Evolutionary conservation across 2,113 vertebrate genomes (phyloP), one percentile per base, ranked within the genome.

Genomic region (Zosterops hypoxanthus): DNA sequence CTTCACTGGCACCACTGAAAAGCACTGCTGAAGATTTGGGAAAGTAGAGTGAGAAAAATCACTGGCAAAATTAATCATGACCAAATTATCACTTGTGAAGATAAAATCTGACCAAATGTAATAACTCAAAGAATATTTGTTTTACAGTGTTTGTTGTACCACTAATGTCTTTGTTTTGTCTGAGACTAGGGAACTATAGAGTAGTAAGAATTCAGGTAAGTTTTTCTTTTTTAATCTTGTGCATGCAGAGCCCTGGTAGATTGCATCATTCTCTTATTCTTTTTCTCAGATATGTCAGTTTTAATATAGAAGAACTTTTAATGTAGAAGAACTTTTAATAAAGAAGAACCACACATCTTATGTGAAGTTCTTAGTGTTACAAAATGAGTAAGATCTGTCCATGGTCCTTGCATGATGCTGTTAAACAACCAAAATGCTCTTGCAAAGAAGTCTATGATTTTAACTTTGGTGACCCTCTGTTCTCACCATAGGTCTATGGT

Each of bases 331-430:
- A 22, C 15, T 46, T 77, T 47, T 47, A 47, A 47, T 47, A 47
- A 47, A 23, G 46, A 23, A 47, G 46, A 47, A 47, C 20, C 46
- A 21, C n/a, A 46, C 6, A 9, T 57, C 15, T 57, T 22, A 20
- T 23, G 9, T 59, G n/a, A 59, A 59, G 23, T 59, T 59, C 57
- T 59, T 59, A 25, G 14, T 59, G 23, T 34, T 34, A 34, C 5
- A 1, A 60, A 77, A 75, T 65, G 18, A 75, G 11, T 29, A 91
- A 94, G 96, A 97, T 93, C 96, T 97, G 96, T 97, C 96, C 95
- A 96, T 96, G 95, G 94, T 96, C 87, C 96, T 96, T 88, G 53
- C 60, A 23, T 14, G 63, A 31, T 9, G 18, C 63, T 55, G 8
- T 61, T 26, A 55, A 49, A 69, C 28, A 47, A 23, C 10, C 41